A percentile compares a stretch with the other conserved stretches of the same genome.
Evolutionary conservation across 2,797 vertebrate genomes (phyloP).

Genomic region (Parauchenoglanis punctatus): DNA sequence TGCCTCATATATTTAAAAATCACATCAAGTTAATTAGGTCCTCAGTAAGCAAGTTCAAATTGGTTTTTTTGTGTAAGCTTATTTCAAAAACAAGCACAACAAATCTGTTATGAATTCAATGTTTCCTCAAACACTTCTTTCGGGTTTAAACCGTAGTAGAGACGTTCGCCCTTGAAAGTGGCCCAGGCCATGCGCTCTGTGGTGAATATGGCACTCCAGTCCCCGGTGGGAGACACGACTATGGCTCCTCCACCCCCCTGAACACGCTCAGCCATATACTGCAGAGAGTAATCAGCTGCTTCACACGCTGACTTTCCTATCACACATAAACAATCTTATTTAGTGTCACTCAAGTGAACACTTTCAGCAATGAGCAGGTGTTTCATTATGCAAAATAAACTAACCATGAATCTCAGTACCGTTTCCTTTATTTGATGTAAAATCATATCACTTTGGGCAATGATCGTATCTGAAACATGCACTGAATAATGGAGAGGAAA

Average conservation of each 20-base stretch:
- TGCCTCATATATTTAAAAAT: not conserved
- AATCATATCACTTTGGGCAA: not conserved
- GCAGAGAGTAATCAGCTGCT: slow-evolving; percentile 66
- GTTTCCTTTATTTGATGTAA: slow-evolving; percentile 19
- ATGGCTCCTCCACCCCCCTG: slow-evolving; percentile 72
- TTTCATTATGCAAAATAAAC: slow-evolving; percentile 26
- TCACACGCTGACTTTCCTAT: slow-evolving; percentile 66
- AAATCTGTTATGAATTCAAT: slow-evolving; percentile 38
- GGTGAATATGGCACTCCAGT: slow-evolving; percentile 74
- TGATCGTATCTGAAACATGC: not conserved
- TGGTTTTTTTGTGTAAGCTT: no score
- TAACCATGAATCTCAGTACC: slow-evolving; percentile 22
- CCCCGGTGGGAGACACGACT: slow-evolving; percentile 68
- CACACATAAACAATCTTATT: slow-evolving; percentile 25
- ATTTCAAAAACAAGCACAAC: not conserved
- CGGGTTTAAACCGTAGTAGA: slow-evolving; percentile 73
- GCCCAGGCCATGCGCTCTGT: slow-evolving; percentile 76
- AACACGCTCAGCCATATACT: slow-evolving; percentile 74
- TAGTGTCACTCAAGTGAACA: slow-evolving; percentile 22
- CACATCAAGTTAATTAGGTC: not conserved
- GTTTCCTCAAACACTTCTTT: slow-evolving; percentile 62
- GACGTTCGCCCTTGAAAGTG: slow-evolving; percentile 59
- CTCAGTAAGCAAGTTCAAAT: not conserved
- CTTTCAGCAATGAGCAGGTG: slow-evolving; percentile 9
- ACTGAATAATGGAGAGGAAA: not conserved